Evolutionary conservation across 2,888 invertebrate species (phyloP), one percentile per base, ranked within the genome.

Genomic region (Scaptomyza reducta): DNA sequence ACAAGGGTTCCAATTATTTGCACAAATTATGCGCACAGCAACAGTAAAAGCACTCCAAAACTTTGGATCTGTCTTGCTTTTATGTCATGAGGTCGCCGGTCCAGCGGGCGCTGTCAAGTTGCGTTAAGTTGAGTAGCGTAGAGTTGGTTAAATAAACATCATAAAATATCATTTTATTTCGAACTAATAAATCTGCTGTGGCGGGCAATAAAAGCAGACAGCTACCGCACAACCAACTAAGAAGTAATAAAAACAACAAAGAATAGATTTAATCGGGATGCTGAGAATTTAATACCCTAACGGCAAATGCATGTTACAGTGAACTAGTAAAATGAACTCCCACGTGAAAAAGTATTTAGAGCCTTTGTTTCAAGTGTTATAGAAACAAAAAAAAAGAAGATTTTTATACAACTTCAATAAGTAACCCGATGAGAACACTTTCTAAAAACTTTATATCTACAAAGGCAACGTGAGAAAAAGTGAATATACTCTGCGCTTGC

Each of bases 121-220:
- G n/a, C 16, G 16, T 27, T 27, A 25, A 57, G 38, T 62, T 27
- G 66, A 49, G 44, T 18, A 16, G 66, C 44, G 35, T 18, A 16
- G 46, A 44, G 63, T 62, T 54, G 57, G 45, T 63, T 69, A 70
- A 77, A 80, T 79, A 79, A 87, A 85, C 68, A 74, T 58, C 84
- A 72, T 77, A 68, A 83, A 87, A 79, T 74, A 85, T 79, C 74
- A 83, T 87, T 85, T 87, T 71, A 75, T 78, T 63, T 73, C 61
- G 63, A 70, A 59, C 73, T 76, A 79, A 85, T 83, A 87, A 84
- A 84, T 82, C 86, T 79, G 67, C 47, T 61, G 70, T 72, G 58
- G 77, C 33, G 22, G 80, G 38, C 67, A 64, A 80, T 87, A 87
- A 84, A 84, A 85, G 71, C 78, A 71, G 66, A 40, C 67, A 72